phyloP scores from a whole-genome alignment of 2,888 invertebrate species.

The Metacarcinus magister region DNA sequence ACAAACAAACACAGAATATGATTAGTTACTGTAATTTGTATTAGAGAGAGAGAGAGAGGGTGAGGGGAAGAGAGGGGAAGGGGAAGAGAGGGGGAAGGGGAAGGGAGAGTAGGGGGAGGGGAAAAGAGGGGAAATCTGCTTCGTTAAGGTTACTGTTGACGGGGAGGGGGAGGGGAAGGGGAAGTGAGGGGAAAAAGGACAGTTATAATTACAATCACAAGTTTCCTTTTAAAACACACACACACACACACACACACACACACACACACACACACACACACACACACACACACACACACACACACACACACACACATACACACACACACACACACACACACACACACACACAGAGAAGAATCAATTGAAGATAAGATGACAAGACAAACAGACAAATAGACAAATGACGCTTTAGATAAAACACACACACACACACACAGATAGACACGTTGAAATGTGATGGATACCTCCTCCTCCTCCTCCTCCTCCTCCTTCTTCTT shows the following conservation, averaged over 20 bases:
- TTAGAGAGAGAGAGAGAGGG: background rate
- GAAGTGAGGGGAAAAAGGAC: background rate
- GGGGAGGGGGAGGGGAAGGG: background rate
- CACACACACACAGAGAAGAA: background rate
- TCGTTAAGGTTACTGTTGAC: background rate
- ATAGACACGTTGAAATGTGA: background rate
- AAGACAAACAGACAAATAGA: background rate
- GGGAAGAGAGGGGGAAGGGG: background rate
- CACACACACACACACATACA: background rate
- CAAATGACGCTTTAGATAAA: too few species aligned
- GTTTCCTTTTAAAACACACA: background rate
- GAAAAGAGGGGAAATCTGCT: background rate
- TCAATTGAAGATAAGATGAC: background rate
- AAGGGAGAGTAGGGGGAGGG: background rate
- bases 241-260: constrained; percentile 60
- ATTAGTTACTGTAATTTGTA: background rate
- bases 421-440: too few species aligned
- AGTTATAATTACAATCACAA: background rate
- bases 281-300: constrained; percentile 59
- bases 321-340: too few species aligned
- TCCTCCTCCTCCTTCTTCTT: background rate
- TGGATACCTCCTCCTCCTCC: background rate
- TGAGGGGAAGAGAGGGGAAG: background rate
- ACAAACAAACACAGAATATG: too few species aligned
- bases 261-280: constrained; percentile 60